A percentile compares a stretch with the other conserved stretches of the same genome.
Evolutionary conservation across 2,797 vertebrate species (phyloP).

Genomic region (Pachyuromys duprasi): DNA sequence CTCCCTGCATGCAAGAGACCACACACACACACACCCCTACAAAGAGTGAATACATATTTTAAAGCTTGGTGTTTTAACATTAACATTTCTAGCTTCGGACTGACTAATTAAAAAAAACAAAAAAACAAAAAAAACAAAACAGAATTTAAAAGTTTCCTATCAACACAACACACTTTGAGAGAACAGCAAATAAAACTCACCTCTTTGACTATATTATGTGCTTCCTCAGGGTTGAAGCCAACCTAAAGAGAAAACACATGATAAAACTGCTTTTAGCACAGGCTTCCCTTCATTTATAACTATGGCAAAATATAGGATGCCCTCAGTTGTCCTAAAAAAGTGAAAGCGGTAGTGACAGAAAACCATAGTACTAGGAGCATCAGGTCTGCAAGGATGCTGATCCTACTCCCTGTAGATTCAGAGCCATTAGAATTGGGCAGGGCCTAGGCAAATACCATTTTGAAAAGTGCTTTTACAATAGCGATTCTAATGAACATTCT

Average conservation of each 20-base stretch:
- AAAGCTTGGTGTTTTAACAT: constrained; percentile 44
- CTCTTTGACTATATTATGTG: constrained; percentile 94
- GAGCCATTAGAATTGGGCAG: background rate
- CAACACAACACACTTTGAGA: background rate
- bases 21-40: background rate
- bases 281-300: constrained; percentile 38
- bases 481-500: constrained; percentile 23
- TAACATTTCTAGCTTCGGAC: constrained; percentile 30
- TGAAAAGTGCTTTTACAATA: constrained; percentile 31
- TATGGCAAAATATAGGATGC: background rate
- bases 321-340: background rate
- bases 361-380: background rate
- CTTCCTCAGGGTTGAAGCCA: constrained; percentile 94
- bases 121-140: background rate
- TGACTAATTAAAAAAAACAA: constrained; percentile 41
- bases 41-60: constrained; percentile 32
- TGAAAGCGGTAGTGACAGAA: constrained; percentile 1
- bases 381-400: background rate
- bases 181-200: constrained; percentile 85
- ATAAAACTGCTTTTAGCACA: constrained; percentile 52
- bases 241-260: constrained; percentile 86
- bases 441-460: background rate
- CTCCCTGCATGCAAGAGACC: background rate
- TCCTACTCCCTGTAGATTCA: background rate
- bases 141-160: background rate